Conservation (phyloP, 1,140 invertebrate species). For the Yoshiicerus persimilis region DNA sequence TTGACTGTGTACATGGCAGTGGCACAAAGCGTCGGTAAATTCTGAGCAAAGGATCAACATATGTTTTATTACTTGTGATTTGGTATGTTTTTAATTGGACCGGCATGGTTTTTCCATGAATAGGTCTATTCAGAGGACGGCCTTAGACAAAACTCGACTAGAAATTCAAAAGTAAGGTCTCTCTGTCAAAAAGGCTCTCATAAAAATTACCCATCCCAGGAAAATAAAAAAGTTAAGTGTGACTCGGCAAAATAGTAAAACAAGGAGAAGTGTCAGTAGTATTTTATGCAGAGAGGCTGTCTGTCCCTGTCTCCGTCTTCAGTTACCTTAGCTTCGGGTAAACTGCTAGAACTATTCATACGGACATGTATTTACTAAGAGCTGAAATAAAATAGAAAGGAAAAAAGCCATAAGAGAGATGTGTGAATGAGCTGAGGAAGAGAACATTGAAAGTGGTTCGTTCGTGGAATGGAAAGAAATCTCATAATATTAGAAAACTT, state of each 20-base stretch:
- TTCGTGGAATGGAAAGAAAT: constrained; percentile 20
- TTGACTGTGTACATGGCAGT: no score
- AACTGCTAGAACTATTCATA: not conserved
- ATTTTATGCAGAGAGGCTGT: not conserved
- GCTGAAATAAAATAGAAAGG: not conserved
- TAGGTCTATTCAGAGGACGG: not conserved
- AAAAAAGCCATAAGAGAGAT: not conserved
- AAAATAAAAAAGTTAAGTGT: not conserved
- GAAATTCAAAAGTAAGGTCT: not conserved
- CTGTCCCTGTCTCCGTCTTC: not conserved
- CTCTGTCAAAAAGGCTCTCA: not conserved
- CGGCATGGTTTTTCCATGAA: constrained; percentile 14
- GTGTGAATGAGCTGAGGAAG: not conserved
- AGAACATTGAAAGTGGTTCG: not conserved
- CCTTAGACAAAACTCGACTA: not conserved
- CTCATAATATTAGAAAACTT: not conserved
- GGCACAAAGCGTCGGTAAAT: not conserved
- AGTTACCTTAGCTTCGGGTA: not conserved
- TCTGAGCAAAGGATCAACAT: not conserved
- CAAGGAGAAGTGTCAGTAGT: not conserved
- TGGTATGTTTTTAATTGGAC: constrained; percentile 12
- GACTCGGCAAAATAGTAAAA: constrained; percentile 14
- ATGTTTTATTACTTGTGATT: constrained; percentile 21
- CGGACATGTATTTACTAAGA: not conserved
- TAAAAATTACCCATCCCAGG: not conserved